Percentiles rank a stretch among this genome's conserved stretches.
These are phyloP conservation scores for Xestobium rufovillosum DNA, from an alignment of 2,888 invertebrate genomes.

Conservation along the genomic window DNA sequence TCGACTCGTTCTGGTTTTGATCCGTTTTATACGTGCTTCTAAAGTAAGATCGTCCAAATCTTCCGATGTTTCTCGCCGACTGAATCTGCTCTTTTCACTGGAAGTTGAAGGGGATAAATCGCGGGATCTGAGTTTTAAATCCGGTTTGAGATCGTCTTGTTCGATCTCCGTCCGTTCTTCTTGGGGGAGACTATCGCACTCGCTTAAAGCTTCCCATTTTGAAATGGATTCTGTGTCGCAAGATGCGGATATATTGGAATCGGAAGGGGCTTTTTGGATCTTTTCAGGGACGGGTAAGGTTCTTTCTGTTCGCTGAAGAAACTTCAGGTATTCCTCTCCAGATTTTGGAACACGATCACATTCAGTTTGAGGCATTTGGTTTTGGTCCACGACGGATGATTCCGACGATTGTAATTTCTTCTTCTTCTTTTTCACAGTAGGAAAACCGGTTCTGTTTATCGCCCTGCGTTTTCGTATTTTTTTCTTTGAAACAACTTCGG, in stretches of 20 bases:
- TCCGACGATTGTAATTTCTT: constrained; percentile 46
- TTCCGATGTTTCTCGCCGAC: constrained; percentile 26
- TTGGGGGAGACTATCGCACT: constrained; percentile 54
- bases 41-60: constrained; percentile 33
- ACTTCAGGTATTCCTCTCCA: constrained; percentile 60
- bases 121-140: constrained; percentile 26
- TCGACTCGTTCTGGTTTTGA: no score
- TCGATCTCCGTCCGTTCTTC: constrained; percentile 52
- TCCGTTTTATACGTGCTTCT: constrained; percentile 29
- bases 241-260: constrained; percentile 10
- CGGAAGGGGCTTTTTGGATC: background rate
- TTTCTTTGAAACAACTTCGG: constrained; percentile 39
- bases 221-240: constrained; percentile 38
- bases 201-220: constrained; percentile 54
- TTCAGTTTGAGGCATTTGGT: constrained; percentile 20
- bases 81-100: constrained; percentile 16
- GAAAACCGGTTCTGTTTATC: constrained; percentile 82
- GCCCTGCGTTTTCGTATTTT: constrained; percentile 61
- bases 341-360: constrained; percentile 64
- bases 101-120: constrained; percentile 29
- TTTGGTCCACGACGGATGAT: constrained; percentile 11
- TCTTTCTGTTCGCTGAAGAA: constrained; percentile 52
- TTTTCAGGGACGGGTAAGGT: background rate
- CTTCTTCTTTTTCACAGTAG: constrained; percentile 75
- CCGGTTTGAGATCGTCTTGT: constrained; percentile 44